Evolutionary conservation across 2,888 invertebrate genomes (phyloP).

Genomic region (Automeris io): DNA sequence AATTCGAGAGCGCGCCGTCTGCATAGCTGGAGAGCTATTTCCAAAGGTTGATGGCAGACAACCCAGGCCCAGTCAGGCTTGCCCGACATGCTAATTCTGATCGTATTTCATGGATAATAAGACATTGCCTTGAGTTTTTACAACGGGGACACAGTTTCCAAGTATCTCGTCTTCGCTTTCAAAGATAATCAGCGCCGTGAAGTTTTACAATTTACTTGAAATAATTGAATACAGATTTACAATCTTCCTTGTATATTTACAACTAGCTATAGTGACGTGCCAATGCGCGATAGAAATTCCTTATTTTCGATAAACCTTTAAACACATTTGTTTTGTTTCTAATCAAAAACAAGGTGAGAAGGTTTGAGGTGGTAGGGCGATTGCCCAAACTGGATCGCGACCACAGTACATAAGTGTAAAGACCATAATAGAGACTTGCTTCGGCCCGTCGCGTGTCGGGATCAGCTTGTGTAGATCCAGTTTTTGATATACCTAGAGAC

Average conservation of each 20-base stretch:
- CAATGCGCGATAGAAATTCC: too few species aligned
- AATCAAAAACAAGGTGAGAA: too few species aligned
- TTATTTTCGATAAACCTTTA: too few species aligned
- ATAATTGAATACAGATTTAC: not conserved
- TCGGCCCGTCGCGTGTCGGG: too few species aligned
- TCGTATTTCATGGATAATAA: constrained; percentile 3
- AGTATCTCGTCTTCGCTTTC: not conserved
- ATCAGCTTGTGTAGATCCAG: too few species aligned
- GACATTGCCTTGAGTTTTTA: constrained; percentile 1
- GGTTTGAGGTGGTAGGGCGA: too few species aligned
- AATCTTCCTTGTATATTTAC: not conserved
- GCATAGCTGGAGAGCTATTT: not conserved
- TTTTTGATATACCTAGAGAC: too few species aligned
- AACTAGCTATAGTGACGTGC: too few species aligned
- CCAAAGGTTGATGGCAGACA: not conserved
- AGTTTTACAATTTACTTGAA: not conserved
- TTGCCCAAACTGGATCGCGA: too few species aligned
- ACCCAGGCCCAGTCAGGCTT: not conserved
- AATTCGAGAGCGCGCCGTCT: not conserved
- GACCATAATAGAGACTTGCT: too few species aligned
- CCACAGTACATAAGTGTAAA: too few species aligned
- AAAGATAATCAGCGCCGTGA: not conserved
- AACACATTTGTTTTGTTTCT: too few species aligned
- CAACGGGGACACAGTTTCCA: constrained; percentile 1
- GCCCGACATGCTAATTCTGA: not conserved